Base-by-base conservation (phyloP, 2,113 vertebrate species). In the Eurypyga helias region DNA sequence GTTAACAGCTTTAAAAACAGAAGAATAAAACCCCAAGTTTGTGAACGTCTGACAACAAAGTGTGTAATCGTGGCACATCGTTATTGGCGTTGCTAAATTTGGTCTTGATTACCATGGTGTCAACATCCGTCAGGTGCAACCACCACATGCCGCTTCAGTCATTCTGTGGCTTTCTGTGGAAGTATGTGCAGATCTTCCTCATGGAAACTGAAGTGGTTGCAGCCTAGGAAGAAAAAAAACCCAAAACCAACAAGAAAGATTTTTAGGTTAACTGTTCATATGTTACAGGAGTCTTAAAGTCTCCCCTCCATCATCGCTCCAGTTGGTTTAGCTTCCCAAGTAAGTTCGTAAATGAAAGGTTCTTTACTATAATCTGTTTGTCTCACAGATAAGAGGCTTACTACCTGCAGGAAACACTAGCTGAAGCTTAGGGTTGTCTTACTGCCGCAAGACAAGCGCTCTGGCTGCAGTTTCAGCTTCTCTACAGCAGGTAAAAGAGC, bases 171-270 rank as follows among this genome's bases (percentile, higher is more conserved):
- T 97, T 98, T 96, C 97, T 98, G 21, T 97, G 97, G 91, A 99
- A 99, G 96, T 99, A 99, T 0, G 98, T 98, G 75, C 99, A 99
- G 96, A 99, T 99, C 97, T 99, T 99, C 98, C 99, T 99, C 98
- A 98, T 99, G 91, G 97, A 98, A 77, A 96, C 96, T 25, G 98
- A 98, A n/a, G 98, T 98, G 72, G 95, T 89, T 83, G 94, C 88
- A 86, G 95, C 96, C 99, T 99, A 87, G 95, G 24, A 97, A 84
- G 92, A 95, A 71, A 70, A 70, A 62, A 76, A 86, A 18, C 14
- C 6, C 21, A 62, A 89, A 73, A 49, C 1, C 17, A 70, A 57
- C n/a, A 54, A 12, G 9, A 84, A 87, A 78, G 1, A 0, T 26
- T 62, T 49, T 31, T 31, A 33, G 52, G 31, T 82, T 84, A 92